Percentiles rank a stretch among this genome's conserved stretches.
Evolutionary conservation across 1,140 invertebrate species (phyloP).

Genomic region (Calliphora vicina): DNA sequence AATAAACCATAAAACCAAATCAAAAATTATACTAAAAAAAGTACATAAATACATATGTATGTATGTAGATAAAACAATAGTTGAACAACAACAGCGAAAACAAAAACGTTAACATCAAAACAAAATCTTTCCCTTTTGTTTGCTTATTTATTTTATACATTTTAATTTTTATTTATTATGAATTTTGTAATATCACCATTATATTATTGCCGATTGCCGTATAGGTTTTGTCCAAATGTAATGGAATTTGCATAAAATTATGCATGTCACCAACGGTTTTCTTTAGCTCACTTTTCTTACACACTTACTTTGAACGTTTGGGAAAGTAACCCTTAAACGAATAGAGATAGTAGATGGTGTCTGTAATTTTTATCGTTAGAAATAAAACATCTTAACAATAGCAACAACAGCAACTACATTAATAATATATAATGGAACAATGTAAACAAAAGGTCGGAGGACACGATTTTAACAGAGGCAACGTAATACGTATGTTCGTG

Average conservation of each 20-base stretch:
- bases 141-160: background rate
- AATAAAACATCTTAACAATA: background rate
- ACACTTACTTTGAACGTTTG: no score
- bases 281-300: background rate
- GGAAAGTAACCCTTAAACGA: background rate
- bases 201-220: background rate
- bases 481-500: background rate
- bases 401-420: background rate
- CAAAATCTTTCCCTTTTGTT: background rate
- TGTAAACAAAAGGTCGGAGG: slow-evolving; percentile 24
- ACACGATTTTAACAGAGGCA: background rate
- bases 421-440: background rate
- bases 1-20: slow-evolving; percentile 20
- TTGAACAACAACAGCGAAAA: background rate
- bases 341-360: background rate
- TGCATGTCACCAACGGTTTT: slow-evolving; percentile 25
- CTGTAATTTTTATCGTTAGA: background rate
- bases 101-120: background rate
- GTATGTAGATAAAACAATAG: no score
- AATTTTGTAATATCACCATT: background rate
- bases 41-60: no score
- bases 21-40: background rate
- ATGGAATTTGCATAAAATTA: slow-evolving; percentile 23
- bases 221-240: background rate
- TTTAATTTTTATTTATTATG: slow-evolving; percentile 3